Conservation (phyloP, 2,888 invertebrate genomes). For the Sturmia bella region DNA sequence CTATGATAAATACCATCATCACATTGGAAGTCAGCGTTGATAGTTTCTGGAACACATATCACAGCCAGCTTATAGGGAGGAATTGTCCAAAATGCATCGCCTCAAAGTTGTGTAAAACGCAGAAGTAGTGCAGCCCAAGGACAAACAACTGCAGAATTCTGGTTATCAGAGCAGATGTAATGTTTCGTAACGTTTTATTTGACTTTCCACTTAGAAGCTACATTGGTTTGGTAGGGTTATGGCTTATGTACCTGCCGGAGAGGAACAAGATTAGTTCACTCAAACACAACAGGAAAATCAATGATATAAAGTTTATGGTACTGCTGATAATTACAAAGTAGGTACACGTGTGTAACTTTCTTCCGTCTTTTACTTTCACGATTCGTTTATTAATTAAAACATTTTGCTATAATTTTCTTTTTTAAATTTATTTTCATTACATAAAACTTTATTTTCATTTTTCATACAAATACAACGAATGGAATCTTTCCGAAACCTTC, state of each 20-base stretch:
- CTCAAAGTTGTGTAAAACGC: slow-evolving; percentile 32
- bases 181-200: slow-evolving; percentile 43
- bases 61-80: slow-evolving; percentile 43
- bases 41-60: slow-evolving; percentile 50
- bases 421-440: no score
- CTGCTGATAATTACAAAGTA: slow-evolving; percentile 68
- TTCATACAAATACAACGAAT: no score
- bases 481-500: no score
- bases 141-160: slow-evolving; percentile 38
- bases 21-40: slow-evolving; percentile 65
- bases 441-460: no score
- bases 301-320: slow-evolving; percentile 72
- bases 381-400: no score
- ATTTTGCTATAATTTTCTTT: no score
- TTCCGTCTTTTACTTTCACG: slow-evolving; percentile 68
- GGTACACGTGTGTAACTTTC: slow-evolving; percentile 51
- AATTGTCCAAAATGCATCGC: slow-evolving; percentile 36
- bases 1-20: slow-evolving; percentile 81
- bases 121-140: slow-evolving; percentile 26
- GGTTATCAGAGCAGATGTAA: slow-evolving; percentile 42
- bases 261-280: slow-evolving; percentile 83
- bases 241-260: slow-evolving; percentile 82
- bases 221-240: slow-evolving; percentile 74
- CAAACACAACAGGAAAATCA: slow-evolving; percentile 82
- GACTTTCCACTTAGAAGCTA: slow-evolving; percentile 69